Base-by-base conservation (phyloP, 2,113 vertebrate species). In the Muscicapa adusta region DNA sequence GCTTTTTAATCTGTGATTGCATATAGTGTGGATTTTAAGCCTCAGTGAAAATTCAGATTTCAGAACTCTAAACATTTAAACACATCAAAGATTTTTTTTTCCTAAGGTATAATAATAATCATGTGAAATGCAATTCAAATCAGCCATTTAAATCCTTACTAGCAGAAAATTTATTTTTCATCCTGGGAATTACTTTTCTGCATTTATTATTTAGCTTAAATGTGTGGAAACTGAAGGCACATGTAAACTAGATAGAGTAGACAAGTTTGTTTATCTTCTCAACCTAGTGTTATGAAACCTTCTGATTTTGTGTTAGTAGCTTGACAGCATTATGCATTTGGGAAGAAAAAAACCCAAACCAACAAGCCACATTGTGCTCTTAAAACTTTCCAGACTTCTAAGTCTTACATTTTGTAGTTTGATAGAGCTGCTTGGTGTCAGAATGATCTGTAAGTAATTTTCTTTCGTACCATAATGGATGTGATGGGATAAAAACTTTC, bases 11-110 rank as follows among this genome's bases (percentile, higher is more conserved):
- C 85, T 93, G 33, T 92, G 71, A 56, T 92, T 92, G 84, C 95
- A 38, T 78, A 40, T 88, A 56, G 56, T 94, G 83, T 88, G 96
- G 79, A 40, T 75, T 97, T 96, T 94, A 95, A 95, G 91, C 67
- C 82, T 84, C 33, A 67, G 80, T 88, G 82, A 94, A 96, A 96
- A 85, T 68, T 76, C 25, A 42, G 72, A 89, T 93, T 78, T 97
- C 16, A 43, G 67, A 85, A 58, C 78, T 89, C 36, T 66, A 58
- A 84, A 14, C 67, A 28, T 78, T n/a, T n/a, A n/a, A 71, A 91
- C 40, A 86, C 88, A 94, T 92, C 50, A 96, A 94, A 94, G 84
- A 75, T 57, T 9, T 42, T 76, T 61, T 90, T 66, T 62, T 75
- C 43, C 20, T 72, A 2, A 75, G 77, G 40, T 68, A 33, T 91